phyloP scores from a whole-genome alignment of 2,113 vertebrate genomes.

The Paramormyrops kingsleyae region DNA sequence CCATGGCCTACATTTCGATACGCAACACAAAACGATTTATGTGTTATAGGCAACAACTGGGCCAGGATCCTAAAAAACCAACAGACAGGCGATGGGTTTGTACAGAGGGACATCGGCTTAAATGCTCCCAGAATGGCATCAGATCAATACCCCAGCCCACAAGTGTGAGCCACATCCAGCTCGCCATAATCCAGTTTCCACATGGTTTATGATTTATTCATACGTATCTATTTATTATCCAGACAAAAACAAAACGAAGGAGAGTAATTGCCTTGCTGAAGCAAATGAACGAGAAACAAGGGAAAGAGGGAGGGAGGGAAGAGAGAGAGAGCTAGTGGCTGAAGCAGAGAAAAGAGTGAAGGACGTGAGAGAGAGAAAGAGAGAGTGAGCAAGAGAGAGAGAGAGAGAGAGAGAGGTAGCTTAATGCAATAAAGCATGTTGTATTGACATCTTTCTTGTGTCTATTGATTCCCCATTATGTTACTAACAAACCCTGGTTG shows the following conservation, averaged over 20 bases:
- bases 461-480: constrained; percentile 74
- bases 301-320: constrained; percentile 3
- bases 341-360: constrained; percentile 24
- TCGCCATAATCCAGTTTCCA: background rate
- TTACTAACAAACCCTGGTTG: constrained; percentile 74
- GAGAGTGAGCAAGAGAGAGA: constrained; percentile 7
- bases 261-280: background rate
- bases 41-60: background rate
- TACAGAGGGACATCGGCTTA: background rate
- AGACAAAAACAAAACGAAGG: constrained; percentile 9
- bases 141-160: constrained; percentile 10
- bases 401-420: constrained; percentile 32
- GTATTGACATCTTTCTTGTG: constrained; percentile 70
- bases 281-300: constrained; percentile 9
- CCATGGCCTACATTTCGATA: background rate
- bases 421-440: constrained; percentile 71
- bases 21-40: background rate
- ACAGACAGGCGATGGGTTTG: background rate
- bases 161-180: background rate
- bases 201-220: constrained; percentile 18
- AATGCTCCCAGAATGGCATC: background rate
- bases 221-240: constrained; percentile 14
- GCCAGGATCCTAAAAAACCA: background rate
- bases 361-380: constrained; percentile 2
- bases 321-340: constrained; percentile 10